Conservation (phyloP, 2,797 vertebrate genomes). For the Eupleurogrammus muticus region DNA sequence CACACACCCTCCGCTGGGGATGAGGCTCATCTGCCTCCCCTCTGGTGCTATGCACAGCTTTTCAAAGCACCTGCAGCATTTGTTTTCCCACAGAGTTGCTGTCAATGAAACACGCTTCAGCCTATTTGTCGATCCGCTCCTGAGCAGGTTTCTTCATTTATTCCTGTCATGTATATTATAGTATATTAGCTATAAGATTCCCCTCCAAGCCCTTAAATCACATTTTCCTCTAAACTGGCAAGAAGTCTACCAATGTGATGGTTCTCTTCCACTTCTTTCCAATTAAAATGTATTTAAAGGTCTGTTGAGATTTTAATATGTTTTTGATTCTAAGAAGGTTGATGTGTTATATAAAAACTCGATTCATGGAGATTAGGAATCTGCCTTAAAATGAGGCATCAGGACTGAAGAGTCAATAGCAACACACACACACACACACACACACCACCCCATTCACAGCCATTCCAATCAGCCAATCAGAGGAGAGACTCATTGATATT, state of each 20-base stretch:
- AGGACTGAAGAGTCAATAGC: too few relatives aligned
- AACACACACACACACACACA: too few relatives aligned
- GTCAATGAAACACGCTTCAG: conserved; percentile 61
- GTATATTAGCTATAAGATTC: too few relatives aligned
- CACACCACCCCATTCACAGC: too few relatives aligned
- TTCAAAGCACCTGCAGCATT: conserved; percentile 83
- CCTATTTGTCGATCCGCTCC: conserved; percentile 53
- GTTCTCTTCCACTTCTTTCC: neutral
- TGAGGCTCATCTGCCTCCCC: conserved; percentile 82
- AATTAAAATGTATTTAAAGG: neutral
- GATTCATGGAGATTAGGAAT: too few relatives aligned
- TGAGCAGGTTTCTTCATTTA: conserved; percentile 42
- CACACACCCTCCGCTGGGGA: conserved; percentile 66
- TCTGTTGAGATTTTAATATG: too few relatives aligned
- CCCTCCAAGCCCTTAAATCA: neutral
- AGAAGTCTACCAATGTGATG: neutral
- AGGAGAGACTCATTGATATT: too few relatives aligned
- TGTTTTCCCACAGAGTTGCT: conserved; percentile 71
- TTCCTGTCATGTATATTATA: conserved; percentile 29
- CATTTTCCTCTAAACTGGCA: neutral
- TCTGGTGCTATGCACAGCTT: conserved; percentile 78
- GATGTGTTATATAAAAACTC: too few relatives aligned
- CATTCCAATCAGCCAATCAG: too few relatives aligned
- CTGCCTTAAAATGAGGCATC: too few relatives aligned
- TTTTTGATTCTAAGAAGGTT: too few relatives aligned